Conservation (phyloP, 2,113 vertebrate species). For the Protobothrops mucrosquamatus region DNA sequence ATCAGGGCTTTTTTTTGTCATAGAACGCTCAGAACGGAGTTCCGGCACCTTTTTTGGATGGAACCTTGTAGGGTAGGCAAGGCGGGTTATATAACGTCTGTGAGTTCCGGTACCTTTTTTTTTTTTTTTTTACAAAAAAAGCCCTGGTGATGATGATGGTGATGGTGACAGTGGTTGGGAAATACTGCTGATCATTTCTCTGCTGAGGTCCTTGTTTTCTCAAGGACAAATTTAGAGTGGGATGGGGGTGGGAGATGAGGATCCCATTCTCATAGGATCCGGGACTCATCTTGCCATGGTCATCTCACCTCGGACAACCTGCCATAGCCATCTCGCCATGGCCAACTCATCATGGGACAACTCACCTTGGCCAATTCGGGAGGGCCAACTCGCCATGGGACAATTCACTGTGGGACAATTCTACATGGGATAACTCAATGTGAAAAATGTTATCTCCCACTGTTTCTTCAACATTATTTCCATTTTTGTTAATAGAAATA, state of each 20-base stretch:
- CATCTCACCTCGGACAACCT: background rate
- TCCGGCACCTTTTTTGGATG: no score
- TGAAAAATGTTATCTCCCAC: background rate
- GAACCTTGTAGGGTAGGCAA: no score
- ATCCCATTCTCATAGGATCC: background rate
- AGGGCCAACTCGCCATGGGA: no score
- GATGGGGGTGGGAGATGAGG: background rate
- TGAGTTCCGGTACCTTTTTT: no score
- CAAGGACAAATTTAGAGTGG: background rate
- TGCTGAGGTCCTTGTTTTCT: background rate
- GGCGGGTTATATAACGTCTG: no score
- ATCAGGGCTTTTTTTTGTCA: no score
- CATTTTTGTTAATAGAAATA: background rate
- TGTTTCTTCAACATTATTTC: background rate
- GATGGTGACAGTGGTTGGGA: background rate
- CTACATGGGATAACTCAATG: background rate
- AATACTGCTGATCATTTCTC: background rate
- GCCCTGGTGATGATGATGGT: background rate
- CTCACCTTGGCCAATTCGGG: background rate
- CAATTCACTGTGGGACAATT: background rate
- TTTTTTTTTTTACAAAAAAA: no score
- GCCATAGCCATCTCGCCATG: background rate
- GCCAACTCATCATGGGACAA: background rate
- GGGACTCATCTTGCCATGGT: background rate
- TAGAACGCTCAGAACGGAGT: no score